These are phyloP conservation scores for Thymelicus lineola DNA, from an alignment of 2,888 invertebrate genomes.

Conservation along the genomic window DNA sequence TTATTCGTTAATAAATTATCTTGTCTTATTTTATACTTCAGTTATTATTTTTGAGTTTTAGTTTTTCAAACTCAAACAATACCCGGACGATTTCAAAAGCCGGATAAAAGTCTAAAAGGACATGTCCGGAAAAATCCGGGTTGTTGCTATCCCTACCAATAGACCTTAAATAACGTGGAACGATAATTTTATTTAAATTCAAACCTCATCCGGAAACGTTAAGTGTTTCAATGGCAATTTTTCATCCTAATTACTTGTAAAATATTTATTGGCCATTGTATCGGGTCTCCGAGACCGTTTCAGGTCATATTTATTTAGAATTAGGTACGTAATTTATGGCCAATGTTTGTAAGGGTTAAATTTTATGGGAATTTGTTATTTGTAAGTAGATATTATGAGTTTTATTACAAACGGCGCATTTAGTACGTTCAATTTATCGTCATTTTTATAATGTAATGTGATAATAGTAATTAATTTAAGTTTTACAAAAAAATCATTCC, in stretches of 20 bases:
- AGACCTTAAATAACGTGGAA: conserved; percentile 45
- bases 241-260: conserved; percentile 79
- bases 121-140: too few species aligned
- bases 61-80: too few species aligned
- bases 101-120: too few species aligned
- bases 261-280: conserved; percentile 79
- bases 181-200: conserved; percentile 35
- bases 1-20: too few species aligned
- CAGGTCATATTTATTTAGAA: conserved; percentile 48
- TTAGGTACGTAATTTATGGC: conserved; percentile 66
- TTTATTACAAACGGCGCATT: neutral
- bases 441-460: too few species aligned
- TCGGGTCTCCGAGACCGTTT: conserved; percentile 55
- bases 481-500: too few species aligned
- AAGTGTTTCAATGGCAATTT: conserved; percentile 57
- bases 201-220: conserved; percentile 55
- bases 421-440: too few species aligned
- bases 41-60: too few species aligned
- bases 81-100: too few species aligned
- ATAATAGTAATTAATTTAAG: too few species aligned
- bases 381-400: conserved; percentile 39
- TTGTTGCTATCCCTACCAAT: conserved; percentile 6
- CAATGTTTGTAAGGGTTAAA: conserved; percentile 60
- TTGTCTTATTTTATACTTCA: too few species aligned
- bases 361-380: conserved; percentile 48